Evolutionary conservation across 2,113 vertebrate species (phyloP).

Genomic region (Odocoileus virginianus): DNA sequence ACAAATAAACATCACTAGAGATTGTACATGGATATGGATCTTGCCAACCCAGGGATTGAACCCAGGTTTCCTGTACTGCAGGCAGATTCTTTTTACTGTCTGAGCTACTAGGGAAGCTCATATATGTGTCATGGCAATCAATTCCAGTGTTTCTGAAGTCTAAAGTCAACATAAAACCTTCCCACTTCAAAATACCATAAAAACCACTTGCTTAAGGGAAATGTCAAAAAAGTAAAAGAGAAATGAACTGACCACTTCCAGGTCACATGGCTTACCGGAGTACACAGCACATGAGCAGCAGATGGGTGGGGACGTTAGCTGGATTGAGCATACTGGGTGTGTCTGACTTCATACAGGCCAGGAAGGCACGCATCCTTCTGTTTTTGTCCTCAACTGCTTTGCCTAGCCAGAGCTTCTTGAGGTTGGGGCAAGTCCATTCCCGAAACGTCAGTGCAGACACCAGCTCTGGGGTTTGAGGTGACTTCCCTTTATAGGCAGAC

Average conservation of each 20-base stretch:
- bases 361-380: slow-evolving; percentile 91
- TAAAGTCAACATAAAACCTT: not conserved
- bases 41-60: not conserved
- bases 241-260: not conserved
- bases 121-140: not conserved
- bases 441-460: slow-evolving; percentile 91
- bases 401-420: slow-evolving; percentile 92
- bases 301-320: slow-evolving; percentile 90
- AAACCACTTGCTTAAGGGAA: not conserved
- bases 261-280: slow-evolving; percentile 83
- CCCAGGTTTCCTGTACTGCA: not conserved
- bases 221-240: not conserved
- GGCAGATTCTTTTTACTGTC: not conserved
- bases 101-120: not conserved
- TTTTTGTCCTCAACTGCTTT: slow-evolving; percentile 94
- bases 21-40: not conserved
- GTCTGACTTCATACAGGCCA: slow-evolving; percentile 93
- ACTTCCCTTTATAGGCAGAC: slow-evolving; percentile 93
- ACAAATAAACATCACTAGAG: not conserved
- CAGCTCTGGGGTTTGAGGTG: slow-evolving; percentile 91
- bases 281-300: slow-evolving; percentile 95
- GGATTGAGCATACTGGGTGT: slow-evolving; percentile 93
- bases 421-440: slow-evolving; percentile 94
- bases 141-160: slow-evolving; percentile 21
- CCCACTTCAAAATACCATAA: not conserved